Evolutionary conservation across 2,888 invertebrate species (phyloP).

Genomic region (Eristalis tenax): DNA sequence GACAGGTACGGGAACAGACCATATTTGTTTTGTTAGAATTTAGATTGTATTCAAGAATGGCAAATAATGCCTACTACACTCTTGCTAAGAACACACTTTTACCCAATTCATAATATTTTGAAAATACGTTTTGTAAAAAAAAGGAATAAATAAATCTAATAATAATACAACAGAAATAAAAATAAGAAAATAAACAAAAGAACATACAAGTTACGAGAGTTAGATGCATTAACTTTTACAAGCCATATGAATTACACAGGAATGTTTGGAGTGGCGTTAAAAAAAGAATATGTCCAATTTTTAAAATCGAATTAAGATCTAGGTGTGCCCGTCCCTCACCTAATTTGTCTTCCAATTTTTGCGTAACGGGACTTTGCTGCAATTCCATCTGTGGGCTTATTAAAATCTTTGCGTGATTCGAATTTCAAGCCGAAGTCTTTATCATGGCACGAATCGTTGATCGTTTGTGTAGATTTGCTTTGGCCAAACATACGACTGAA

Average conservation of each 20-base stretch:
- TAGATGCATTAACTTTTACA: constrained; percentile 62
- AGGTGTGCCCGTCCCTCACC: constrained; percentile 80
- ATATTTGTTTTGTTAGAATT: too few species aligned
- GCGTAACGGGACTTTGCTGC: constrained; percentile 78
- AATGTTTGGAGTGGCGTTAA: constrained; percentile 53
- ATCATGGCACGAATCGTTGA: constrained; percentile 73
- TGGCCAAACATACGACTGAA: constrained; percentile 80
- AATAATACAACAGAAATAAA: constrained; percentile 34
- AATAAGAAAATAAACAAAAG: constrained; percentile 27
- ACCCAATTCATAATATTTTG: neutral
- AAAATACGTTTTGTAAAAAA: neutral
- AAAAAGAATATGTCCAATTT: constrained; percentile 63
- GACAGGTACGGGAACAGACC: too few species aligned
- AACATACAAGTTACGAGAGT: constrained; percentile 33
- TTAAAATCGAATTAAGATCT: constrained; percentile 50
- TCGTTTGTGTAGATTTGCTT: constrained; percentile 73
- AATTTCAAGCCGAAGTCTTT: constrained; percentile 80
- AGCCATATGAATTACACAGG: constrained; percentile 58
- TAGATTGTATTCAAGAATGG: too few species aligned
- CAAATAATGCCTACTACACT: too few species aligned
- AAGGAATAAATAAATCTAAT: too few species aligned
- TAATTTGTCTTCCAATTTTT: constrained; percentile 81
- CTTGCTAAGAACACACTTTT: too few species aligned
- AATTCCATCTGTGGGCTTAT: constrained; percentile 79
- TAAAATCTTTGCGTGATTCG: constrained; percentile 79